Evolutionary conservation across 2,113 vertebrate species (phyloP).

Genomic region (Onychostoma macrolepis): DNA sequence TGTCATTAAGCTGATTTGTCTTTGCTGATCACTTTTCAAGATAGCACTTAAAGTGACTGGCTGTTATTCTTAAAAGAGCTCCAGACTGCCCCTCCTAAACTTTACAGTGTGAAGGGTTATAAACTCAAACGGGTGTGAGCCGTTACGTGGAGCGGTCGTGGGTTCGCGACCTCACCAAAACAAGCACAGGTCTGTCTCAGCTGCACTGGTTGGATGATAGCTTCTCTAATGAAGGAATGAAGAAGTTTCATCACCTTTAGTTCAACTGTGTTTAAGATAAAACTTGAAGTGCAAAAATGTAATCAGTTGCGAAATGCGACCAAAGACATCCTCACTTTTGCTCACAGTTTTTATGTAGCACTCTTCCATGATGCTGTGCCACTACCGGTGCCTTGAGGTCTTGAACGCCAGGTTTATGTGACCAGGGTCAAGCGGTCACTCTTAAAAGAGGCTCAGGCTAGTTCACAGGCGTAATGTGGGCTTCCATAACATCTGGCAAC

Average conservation of each 20-base stretch:
- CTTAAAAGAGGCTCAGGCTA: slow-evolving; percentile 68
- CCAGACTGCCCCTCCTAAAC: slow-evolving; percentile 67
- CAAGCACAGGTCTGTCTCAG: slow-evolving; percentile 46
- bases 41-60: slow-evolving; percentile 76
- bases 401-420: slow-evolving; percentile 68
- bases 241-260: background rate
- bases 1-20: slow-evolving; percentile 78
- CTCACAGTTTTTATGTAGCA: background rate
- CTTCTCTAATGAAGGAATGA: background rate
- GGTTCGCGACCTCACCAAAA: slow-evolving; percentile 64
- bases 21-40: slow-evolving; percentile 82
- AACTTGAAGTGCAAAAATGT: background rate
- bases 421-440: slow-evolving; percentile 70
- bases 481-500: slow-evolving; percentile 85
- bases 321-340: background rate
- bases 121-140: slow-evolving; percentile 63
- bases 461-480: slow-evolving; percentile 63
- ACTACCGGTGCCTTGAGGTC: slow-evolving; percentile 60
- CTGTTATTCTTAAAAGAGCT: slow-evolving; percentile 70
- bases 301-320: background rate
- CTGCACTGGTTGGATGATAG: background rate
- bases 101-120: slow-evolving; percentile 69
- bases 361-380: background rate
- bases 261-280: background rate
- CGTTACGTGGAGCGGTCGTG: slow-evolving; percentile 51